Evolutionary conservation across 2,113 vertebrate species (phyloP), one percentile per base, ranked within the genome.

Genomic region (Rattus rattus): DNA sequence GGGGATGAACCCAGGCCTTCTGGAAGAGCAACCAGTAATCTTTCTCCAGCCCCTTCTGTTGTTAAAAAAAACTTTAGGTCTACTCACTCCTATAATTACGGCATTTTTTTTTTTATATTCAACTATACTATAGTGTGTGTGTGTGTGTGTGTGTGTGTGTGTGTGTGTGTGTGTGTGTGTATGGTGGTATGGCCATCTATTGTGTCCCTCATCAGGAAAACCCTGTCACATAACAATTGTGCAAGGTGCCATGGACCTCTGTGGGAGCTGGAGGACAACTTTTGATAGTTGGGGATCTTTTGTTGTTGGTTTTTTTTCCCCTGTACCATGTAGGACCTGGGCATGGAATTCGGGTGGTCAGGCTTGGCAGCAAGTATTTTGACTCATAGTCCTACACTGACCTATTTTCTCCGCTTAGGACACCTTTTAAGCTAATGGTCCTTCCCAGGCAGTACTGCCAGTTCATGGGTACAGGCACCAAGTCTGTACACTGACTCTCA

Each of bases 41-140:
- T 61, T 84, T 83, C 56, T 84, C 22, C 13, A 61, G 56, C 2
- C 22, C 36, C 56, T 61, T 61, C 11, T 52, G 63, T 72, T 49
- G 73, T 96, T 93, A 96, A 73, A 93, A 89, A 91, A 88, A 95
- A 94, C 88, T 30, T 79, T 69, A 24, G 81, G 49, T 95, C 59
- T 9, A 90, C 43, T 96, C 30, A 75, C 7, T 94, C 39, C 33
- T 92, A 10, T 93, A 95, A 95, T 95, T 92, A 94, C 19, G 77
- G 63, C 52, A 70, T 33, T 94, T 33, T 93, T 36, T 94, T 96
- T 96, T 81, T 56, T 12, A 81, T 30, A 81, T 59, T 81, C 33
- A 81, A 11, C 56, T 36, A 81, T 9, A 43, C n/a, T 80, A 30
- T 80, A 36, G 49, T 36, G 33, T 56, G 8, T 76, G 20, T 76